Evolutionary conservation across 2,797 vertebrate species (phyloP), one percentile per base, ranked within the genome.

Genomic region (Mus minutoides): DNA sequence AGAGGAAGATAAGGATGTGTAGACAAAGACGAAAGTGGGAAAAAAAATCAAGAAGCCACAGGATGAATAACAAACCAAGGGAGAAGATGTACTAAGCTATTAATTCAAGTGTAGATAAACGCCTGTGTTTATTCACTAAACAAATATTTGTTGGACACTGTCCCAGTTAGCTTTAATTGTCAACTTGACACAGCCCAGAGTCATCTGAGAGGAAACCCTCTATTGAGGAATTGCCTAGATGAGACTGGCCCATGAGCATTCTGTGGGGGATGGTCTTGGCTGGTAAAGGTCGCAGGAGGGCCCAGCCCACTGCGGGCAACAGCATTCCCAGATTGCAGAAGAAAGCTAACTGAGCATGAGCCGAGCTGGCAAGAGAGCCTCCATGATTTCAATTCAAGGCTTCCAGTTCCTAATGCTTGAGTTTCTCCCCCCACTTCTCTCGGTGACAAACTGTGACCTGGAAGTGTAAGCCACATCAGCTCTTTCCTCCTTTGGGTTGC

Each of bases 121-220:
- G 26, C 37, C 43, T 73, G 49, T 80, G 67, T 43, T 94, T 94
- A 82, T 77, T 89, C 73, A 88, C 22, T 80, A 60, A 88, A 79
- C 64, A 95, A 85, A 89, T 91, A 69, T 82, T 91, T 86, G 80
- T 60, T 71, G 52, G 91, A 34, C 29, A 73, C 13, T 60, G 52
- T 75, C 86, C 52, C 10, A 6, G 69, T 22, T 75, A 40, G 69
- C 37, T 86, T 86, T 69, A 52, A 19, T 75, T 75, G 69, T 75
- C 69, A 75, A 88, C 69, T 75, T 88, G 69, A 40, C 69, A 58
- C 54, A 75, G 69, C n/a, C 16, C 69, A 75, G 86, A 73, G n/a
- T 56, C 52, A 2, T 73, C 85, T 31, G 49, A 73, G 52, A 58
- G 52, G 4, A 58, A 75, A 88, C 5, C 52, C 52, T 75, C 49